A percentile compares a stretch with the other conserved stretches of the same genome.
Conservation (phyloP, 2,113 vertebrate species). For the Melierax canorus region DNA sequence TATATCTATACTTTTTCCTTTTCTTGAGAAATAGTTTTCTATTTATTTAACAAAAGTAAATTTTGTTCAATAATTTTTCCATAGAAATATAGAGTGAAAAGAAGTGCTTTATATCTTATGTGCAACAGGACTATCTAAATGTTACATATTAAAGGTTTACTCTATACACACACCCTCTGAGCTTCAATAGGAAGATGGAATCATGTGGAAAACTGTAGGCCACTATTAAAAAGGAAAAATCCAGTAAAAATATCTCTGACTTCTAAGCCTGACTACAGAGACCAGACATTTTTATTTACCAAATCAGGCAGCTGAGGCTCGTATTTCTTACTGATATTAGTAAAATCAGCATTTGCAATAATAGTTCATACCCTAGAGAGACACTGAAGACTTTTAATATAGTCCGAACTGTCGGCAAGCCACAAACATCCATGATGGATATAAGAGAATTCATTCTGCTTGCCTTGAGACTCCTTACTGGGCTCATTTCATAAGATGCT, state of each 20-base stretch:
- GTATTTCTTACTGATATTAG: not conserved
- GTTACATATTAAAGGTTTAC: not conserved
- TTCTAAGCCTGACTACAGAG: not conserved
- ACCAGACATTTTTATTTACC: not conserved
- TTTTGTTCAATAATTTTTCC: not conserved
- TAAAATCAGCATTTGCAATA: not conserved
- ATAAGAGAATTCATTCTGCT: not conserved
- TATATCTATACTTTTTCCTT: not conserved
- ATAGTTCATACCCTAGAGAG: not conserved
- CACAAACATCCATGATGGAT: not conserved
- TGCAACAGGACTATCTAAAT: slow-evolving; percentile 8
- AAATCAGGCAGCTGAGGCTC: not conserved
- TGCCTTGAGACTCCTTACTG: not conserved
- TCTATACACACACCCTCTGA: not conserved
- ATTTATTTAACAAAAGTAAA: slow-evolving; percentile 57
- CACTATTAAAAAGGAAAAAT: not conserved
- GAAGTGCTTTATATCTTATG: slow-evolving; percentile 11
- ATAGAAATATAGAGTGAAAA: slow-evolving; percentile 66
- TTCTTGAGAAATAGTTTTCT: slow-evolving; percentile 22
- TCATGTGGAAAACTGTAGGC: not conserved
- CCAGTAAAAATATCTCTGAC: not conserved
- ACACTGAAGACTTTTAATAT: not conserved
- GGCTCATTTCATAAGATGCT: not conserved
- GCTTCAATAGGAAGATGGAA: not conserved
- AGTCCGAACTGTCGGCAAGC: not conserved